Conservation (phyloP, 2,113 vertebrate genomes). For the Myiozetetes cayanensis region DNA sequence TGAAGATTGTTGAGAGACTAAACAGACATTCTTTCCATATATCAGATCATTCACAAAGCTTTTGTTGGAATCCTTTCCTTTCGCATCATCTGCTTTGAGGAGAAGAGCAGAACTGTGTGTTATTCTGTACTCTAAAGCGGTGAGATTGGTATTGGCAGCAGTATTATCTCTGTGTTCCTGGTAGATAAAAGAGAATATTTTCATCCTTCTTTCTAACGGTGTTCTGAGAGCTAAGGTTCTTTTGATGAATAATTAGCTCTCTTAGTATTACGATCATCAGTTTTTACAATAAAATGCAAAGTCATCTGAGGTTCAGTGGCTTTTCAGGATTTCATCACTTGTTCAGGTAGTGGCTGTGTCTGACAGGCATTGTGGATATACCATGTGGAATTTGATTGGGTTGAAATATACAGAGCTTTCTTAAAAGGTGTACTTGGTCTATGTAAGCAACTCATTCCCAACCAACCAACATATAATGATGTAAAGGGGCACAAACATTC, state of each 20-base stretch:
- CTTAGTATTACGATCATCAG: background rate
- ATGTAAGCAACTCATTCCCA: background rate
- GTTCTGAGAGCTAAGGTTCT: background rate
- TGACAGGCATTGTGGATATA: background rate
- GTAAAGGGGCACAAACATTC: background rate
- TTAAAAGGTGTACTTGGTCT: background rate
- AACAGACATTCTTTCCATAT: background rate
- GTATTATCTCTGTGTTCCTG: background rate
- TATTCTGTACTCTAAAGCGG: background rate
- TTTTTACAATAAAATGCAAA: background rate
- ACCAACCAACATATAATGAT: background rate
- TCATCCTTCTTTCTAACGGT: background rate
- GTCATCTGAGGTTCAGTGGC: background rate
- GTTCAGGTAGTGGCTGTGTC: background rate
- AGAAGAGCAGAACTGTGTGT: background rate
- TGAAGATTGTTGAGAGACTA: background rate
- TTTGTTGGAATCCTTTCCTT: background rate
- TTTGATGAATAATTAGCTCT: background rate
- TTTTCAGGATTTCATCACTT: background rate
- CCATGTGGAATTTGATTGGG: background rate
- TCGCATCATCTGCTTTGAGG: background rate
- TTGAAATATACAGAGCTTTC: background rate
- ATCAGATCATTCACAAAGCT: background rate
- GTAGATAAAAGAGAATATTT: background rate
- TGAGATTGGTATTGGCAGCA: background rate